These are phyloP conservation scores for Synanthedon myopaeformis DNA, from an alignment of 2,888 invertebrate species.

Conservation along the genomic window DNA sequence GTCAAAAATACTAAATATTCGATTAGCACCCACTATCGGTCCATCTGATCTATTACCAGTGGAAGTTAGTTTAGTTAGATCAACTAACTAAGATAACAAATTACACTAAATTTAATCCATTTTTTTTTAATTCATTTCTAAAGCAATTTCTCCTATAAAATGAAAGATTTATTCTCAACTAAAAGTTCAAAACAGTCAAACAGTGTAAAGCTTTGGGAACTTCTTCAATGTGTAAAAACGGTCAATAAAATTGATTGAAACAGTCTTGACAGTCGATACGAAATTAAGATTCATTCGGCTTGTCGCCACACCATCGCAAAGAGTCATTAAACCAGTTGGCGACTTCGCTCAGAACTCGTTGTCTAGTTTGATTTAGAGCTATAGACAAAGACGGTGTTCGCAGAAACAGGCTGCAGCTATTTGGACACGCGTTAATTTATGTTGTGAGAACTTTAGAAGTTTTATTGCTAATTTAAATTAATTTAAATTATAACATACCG, in stretches of 20 bases:
- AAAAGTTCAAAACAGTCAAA: too few species aligned
- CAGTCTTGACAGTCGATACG: conserved; percentile 12
- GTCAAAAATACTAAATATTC: too few species aligned
- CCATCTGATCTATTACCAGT: too few species aligned
- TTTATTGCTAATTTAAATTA: conserved; percentile 4
- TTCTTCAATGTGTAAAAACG: too few species aligned
- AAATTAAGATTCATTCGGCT: conserved; percentile 42
- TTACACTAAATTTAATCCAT: too few species aligned
- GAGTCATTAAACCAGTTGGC: conserved; percentile 41
- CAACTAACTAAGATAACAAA: too few species aligned
- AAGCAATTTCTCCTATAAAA: too few species aligned
- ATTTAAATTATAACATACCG: conserved; percentile 14
- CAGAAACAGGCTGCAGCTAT: conserved; percentile 10
- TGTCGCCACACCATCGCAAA: conserved; percentile 23
- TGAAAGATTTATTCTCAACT: too few species aligned
- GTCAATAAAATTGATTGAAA: conserved; percentile 15
- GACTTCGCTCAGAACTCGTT: conserved; percentile 11
- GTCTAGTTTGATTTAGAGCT: conserved; percentile 29
- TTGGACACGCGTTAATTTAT: conserved; percentile 3
- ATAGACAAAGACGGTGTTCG: conserved; percentile 19
- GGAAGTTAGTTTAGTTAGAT: too few species aligned
- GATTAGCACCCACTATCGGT: too few species aligned
- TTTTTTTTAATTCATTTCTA: too few species aligned
- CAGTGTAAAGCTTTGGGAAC: too few species aligned
- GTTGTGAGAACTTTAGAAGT: conserved; percentile 14